Base-by-base conservation (phyloP, 1,140 invertebrate species). In the Rhyzopertha dominica region DNA sequence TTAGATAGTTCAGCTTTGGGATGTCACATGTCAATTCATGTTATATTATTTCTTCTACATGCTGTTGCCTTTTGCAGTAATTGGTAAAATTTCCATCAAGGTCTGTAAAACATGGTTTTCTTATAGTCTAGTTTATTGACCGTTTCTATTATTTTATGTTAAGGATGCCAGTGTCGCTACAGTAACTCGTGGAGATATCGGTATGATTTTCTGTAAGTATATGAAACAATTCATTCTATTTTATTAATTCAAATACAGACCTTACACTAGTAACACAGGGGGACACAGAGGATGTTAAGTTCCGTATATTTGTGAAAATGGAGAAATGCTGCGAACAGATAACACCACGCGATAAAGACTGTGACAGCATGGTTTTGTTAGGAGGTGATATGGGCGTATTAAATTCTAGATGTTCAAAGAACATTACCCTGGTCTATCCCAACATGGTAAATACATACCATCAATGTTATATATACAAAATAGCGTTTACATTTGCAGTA, bases 141-240 rank as follows among this genome's bases (percentile, higher is more conserved):
- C 30, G 26, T 18, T 14, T 38, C n/a, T 10, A 17, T 19, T 26
- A 9, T 20, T n/a, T 23, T 2, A 23, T 26, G 47, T 49, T 30
- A 19, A 55, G 53, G 47, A 50, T 30, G 42, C 50, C n/a, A 48
- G 51, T 48, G 38, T 49, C n/a, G 43, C 36, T 19, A 25, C 34
- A 28, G 25, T 56, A 23, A 43, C 38, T 25, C 47, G 39, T 2
- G 46, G 47, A 8, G 54, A 53, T 24, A 50, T 56, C 18, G 54
- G 40, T 40, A 46, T 56, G 35, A 53, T 53, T 23, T 56, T 56
- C 42, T 56, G 54, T 56, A 49, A 50, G 49, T 24, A 41, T 29
- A 26, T 26, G 25, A 8, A 26, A n/a, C 25, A 26, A 8, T 26
- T n/a, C 8, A 26, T n/a, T 26, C 25, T 26, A 26, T 26, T 26